Percentiles rank a stretch among this genome's conserved stretches.
phyloP scores from a whole-genome alignment of 2,113 vertebrate species.

The Tragelaphus buxtoni region DNA sequence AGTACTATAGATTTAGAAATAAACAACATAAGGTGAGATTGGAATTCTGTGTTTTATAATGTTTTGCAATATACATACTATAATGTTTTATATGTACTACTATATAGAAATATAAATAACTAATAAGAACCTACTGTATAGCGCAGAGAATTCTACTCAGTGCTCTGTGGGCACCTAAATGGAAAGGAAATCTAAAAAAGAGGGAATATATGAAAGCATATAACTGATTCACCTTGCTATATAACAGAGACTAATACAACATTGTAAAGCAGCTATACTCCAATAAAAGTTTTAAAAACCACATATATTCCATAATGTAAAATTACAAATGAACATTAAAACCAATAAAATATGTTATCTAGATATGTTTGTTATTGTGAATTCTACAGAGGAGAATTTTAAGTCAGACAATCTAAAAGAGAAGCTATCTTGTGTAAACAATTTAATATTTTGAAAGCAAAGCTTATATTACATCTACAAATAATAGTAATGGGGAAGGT shows the following conservation, averaged over 20 bases:
- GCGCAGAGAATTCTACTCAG: not conserved
- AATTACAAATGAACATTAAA: slow-evolving; percentile 5
- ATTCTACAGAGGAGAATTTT: not conserved
- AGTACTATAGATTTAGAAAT: slow-evolving; percentile 4
- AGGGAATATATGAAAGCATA: not conserved
- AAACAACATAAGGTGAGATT: not conserved
- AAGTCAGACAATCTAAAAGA: not conserved
- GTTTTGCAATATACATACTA: not conserved
- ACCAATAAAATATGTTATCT: not conserved
- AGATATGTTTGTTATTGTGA: not conserved
- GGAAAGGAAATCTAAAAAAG: not conserved
- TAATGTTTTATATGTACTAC: not conserved
- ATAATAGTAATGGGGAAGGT: not conserved
- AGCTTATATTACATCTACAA: not conserved
- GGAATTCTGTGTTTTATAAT: not conserved
- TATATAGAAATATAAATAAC: not conserved
- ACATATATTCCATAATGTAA: not conserved
- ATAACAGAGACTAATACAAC: not conserved
- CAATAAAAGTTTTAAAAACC: not conserved
- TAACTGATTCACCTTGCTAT: not conserved
- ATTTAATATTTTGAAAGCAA: slow-evolving; percentile 20
- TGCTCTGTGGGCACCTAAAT: not conserved
- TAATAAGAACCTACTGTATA: not conserved
- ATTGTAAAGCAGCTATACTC: not conserved
- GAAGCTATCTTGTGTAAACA: not conserved